Conservation (phyloP, 2,797 vertebrate species). For the Gymnopithys bicolor region DNA sequence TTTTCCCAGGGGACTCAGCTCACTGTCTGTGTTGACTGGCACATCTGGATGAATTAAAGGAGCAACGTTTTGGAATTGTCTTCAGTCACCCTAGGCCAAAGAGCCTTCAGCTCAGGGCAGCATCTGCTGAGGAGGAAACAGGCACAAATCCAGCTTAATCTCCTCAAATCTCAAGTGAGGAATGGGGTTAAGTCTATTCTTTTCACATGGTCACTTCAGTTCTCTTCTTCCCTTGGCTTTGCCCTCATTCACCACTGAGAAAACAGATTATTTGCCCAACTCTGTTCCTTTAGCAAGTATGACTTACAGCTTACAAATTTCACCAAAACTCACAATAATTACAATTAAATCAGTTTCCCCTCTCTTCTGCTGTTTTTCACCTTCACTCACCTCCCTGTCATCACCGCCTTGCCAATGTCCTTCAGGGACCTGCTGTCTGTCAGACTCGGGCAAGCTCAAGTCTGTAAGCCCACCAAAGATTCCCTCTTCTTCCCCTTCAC, state of each 20-base stretch:
- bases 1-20: neutral
- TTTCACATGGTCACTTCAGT: neutral
- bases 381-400: neutral
- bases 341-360: neutral
- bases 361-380: neutral
- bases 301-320: neutral
- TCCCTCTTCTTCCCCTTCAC: neutral
- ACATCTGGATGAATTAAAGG: neutral
- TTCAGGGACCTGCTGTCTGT: neutral
- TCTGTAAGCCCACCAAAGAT: neutral
- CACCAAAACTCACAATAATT: neutral
- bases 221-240: neutral
- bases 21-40: neutral
- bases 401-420: neutral
- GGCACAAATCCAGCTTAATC: neutral
- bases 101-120: neutral
- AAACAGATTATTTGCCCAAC: neutral
- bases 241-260: neutral
- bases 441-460: neutral
- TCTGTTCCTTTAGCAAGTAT: neutral
- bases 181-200: neutral
- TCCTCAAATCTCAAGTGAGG: neutral
- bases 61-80: neutral
- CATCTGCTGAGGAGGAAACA: neutral
- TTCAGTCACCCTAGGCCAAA: neutral